phyloP scores from a whole-genome alignment of 1,140 invertebrate species.

The Diploscapter pachys region DNA sequence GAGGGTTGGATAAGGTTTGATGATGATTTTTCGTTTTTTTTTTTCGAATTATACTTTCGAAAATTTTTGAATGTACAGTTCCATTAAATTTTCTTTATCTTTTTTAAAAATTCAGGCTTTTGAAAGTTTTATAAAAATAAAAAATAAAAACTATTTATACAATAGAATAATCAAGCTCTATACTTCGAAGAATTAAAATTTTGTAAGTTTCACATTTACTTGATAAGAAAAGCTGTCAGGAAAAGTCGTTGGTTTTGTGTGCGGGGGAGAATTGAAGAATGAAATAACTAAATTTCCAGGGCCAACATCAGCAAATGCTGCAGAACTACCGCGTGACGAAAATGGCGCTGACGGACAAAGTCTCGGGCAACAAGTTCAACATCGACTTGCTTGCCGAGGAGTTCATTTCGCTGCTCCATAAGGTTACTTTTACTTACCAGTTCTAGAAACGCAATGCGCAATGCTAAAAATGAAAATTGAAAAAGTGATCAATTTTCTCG shows the following conservation, averaged over 20 bases:
- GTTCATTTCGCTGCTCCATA: constrained; percentile 69
- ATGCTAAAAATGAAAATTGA: not conserved
- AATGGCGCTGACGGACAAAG: constrained; percentile 62
- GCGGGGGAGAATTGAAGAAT: no score
- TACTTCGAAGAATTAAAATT: not conserved
- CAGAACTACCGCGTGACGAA: constrained; percentile 68
- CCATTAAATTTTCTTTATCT: not conserved
- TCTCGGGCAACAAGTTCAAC: constrained; percentile 66
- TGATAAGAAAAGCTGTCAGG: no score
- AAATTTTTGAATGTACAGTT: not conserved
- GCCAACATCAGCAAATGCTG: constrained; percentile 62
- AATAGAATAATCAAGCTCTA: not conserved
- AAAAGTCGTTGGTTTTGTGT: no score
- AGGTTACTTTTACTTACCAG: constrained; percentile 61
- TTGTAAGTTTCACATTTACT: not conserved
- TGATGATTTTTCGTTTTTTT: not conserved
- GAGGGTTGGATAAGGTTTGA: not conserved
- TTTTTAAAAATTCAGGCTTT: not conserved
- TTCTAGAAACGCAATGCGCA: no score
- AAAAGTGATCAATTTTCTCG: not conserved
- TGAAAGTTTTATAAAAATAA: not conserved
- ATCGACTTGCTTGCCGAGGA: constrained; percentile 69
- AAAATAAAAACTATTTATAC: not conserved
- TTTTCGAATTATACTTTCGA: not conserved
- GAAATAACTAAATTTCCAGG: no score